A percentile compares a stretch with the other conserved stretches of the same genome.
Conservation (phyloP, 1,140 invertebrate genomes). For the Ganaspis sp. region DNA sequence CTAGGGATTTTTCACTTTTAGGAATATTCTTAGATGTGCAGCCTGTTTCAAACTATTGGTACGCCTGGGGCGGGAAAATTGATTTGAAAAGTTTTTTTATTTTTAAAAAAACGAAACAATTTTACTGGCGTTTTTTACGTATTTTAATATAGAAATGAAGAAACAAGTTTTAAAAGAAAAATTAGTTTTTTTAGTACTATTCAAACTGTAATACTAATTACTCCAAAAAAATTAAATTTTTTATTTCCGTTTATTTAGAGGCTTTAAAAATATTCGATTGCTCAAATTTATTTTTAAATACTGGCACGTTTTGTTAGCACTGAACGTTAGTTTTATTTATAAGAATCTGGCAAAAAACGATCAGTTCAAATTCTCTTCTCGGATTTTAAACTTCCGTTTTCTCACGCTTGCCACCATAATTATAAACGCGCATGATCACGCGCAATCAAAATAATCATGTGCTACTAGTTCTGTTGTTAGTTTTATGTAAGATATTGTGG, state of each 20-base stretch:
- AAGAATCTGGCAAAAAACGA: neutral
- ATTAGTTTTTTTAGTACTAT: too few relatives aligned
- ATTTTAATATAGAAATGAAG: too few relatives aligned
- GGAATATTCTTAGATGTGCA: too few relatives aligned
- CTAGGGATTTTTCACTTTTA: neutral
- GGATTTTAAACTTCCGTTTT: neutral
- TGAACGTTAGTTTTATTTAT: neutral
- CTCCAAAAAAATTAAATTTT: too few relatives aligned
- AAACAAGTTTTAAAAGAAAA: too few relatives aligned
- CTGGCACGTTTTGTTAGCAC: neutral
- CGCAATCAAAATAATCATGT: neutral
- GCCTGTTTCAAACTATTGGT: neutral
- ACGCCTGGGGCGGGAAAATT: neutral
- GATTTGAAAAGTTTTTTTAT: neutral
- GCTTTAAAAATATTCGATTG: neutral
- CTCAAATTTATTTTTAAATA: conserved; percentile 9
- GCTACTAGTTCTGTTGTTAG: neutral
- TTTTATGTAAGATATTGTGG: conserved; percentile 18
- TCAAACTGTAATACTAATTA: too few relatives aligned
- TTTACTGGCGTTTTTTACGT: too few relatives aligned
- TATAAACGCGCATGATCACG: conserved; percentile 14
- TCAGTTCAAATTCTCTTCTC: neutral
- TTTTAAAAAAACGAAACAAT: too few relatives aligned
- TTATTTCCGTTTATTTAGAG: neutral
- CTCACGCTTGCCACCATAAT: neutral